Percentiles rank a stretch among this genome's conserved stretches.
Conservation (phyloP, 2,113 vertebrate genomes). For the Fregata magnificens region DNA sequence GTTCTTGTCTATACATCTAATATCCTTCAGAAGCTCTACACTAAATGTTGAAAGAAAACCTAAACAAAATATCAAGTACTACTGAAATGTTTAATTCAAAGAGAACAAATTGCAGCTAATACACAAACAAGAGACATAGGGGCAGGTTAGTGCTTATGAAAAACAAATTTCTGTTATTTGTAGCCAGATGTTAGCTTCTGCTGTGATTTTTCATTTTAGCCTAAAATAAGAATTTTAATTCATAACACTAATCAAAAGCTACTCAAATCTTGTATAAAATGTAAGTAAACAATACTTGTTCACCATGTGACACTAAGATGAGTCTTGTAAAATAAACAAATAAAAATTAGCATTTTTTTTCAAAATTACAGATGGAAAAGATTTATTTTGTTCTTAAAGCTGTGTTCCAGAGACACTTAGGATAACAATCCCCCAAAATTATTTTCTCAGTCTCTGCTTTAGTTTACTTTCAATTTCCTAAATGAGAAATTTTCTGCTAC, state of each 20-base stretch:
- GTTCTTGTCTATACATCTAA: background rate
- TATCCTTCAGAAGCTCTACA: background rate
- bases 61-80: background rate
- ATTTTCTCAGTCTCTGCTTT: background rate
- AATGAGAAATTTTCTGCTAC: background rate
- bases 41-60: background rate
- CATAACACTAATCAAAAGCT: background rate
- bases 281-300: background rate
- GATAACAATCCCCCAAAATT: background rate
- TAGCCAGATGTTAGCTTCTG: background rate
- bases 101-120: background rate
- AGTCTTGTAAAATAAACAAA: background rate
- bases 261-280: background rate
- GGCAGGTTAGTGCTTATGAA: background rate
- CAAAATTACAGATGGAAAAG: background rate
- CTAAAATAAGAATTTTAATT: background rate
- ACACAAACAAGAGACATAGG: background rate
- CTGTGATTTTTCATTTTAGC: background rate
- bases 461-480: background rate
- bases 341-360: background rate
- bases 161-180: background rate
- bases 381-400: background rate
- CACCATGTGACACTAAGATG: background rate
- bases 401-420: background rate
- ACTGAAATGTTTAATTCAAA: background rate